Conservation (phyloP, 1,140 invertebrate genomes). For the Cheumatopsyche charites region DNA sequence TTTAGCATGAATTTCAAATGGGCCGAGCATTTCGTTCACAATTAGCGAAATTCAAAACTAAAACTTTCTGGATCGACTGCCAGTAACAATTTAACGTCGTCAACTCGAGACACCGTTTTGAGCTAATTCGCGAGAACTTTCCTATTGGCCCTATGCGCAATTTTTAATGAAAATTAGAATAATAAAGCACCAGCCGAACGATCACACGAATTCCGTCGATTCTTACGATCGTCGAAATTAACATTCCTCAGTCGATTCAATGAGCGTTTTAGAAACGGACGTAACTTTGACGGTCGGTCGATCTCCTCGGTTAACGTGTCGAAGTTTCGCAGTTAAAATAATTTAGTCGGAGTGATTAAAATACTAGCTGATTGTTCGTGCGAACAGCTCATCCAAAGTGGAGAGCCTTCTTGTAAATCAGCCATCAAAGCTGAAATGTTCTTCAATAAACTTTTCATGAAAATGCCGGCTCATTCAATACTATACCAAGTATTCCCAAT, state of each 20-base stretch:
- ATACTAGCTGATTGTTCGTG: background rate
- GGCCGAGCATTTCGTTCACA: background rate
- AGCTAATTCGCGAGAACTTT: background rate
- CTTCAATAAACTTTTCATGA: no score
- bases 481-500: no score
- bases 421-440: no score
- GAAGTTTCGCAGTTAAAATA: conserved; percentile 1
- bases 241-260: background rate
- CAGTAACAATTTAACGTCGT: conserved; percentile 3
- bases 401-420: no score
- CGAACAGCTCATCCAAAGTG: background rate
- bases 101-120: background rate
- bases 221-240: background rate
- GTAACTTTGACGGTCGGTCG: background rate
- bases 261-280: background rate
- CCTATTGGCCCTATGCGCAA: background rate
- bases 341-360: conserved; percentile 16
- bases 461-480: no score
- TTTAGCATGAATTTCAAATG: background rate
- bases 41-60: background rate
- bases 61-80: background rate
- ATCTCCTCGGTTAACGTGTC: background rate
- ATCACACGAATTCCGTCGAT: background rate
- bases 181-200: no score
- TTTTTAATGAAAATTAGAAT: conserved; percentile 8